Percentiles rank a stretch among this genome's conserved stretches.
Evolutionary conservation across 2,113 vertebrate species (phyloP).

Genomic region (Takifugu flavidus): DNA sequence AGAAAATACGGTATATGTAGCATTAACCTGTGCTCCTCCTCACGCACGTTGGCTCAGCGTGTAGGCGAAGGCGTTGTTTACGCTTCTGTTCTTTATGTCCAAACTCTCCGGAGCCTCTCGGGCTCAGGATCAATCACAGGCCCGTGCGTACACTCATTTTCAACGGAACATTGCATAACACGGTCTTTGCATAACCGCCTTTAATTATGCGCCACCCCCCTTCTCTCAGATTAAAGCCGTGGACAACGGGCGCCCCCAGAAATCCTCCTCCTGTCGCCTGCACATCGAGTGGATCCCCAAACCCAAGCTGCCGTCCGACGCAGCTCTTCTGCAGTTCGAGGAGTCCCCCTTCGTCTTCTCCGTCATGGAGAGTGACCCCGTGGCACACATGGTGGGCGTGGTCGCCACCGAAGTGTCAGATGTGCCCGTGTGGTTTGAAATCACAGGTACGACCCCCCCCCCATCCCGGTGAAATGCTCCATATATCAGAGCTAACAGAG

Average conservation of each 20-base stretch:
- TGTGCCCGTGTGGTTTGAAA: conserved; percentile 92
- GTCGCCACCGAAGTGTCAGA: conserved; percentile 85
- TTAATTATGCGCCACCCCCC: not conserved
- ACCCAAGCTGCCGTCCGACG: conserved; percentile 70
- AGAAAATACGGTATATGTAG: too few species aligned
- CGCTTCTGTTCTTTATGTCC: not conserved
- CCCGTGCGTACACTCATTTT: conserved; percentile 14
- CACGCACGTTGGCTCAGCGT: not conserved
- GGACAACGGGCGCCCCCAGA: conserved; percentile 96
- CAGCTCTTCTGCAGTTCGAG: conserved; percentile 83
- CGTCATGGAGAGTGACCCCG: conserved; percentile 97
- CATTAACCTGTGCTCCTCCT: not conserved
- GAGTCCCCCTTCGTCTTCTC: conserved; percentile 88
- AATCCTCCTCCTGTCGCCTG: conserved; percentile 88
- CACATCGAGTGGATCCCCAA: conserved; percentile 97
- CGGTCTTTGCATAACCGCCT: not conserved
- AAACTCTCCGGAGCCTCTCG: not conserved
- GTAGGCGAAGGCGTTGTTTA: not conserved
- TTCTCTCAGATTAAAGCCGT: conserved; percentile 90
- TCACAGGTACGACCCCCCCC: conserved; percentile 79
- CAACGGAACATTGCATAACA: conserved; percentile 1
- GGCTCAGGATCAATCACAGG: not conserved
- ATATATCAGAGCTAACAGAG: conserved; percentile 16
- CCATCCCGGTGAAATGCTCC: not conserved
- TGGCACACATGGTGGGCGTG: conserved; percentile 96